A percentile compares a stretch with the other conserved stretches of the same genome.
phyloP scores from a whole-genome alignment of 2,113 vertebrate genomes.

The Plotosus lineatus region DNA sequence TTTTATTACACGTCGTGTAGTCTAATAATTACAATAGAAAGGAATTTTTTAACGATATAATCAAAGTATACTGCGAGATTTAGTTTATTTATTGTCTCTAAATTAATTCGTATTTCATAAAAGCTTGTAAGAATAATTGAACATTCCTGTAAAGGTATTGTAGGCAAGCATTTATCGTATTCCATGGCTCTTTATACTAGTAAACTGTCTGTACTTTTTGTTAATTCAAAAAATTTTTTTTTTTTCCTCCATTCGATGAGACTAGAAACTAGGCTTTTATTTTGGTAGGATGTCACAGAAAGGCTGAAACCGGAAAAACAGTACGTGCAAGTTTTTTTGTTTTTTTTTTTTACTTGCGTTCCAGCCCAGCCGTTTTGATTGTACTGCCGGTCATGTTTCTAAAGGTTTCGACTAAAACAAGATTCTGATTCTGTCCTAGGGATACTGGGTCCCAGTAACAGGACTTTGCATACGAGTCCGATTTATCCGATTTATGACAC shows the following conservation, averaged over 20 bases:
- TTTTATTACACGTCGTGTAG: too few relatives aligned
- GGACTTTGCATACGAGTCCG: too few relatives aligned
- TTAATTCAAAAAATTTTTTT: neutral
- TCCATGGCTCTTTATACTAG: neutral
- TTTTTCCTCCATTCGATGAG: neutral
- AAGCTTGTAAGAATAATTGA: neutral
- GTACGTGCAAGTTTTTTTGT: neutral
- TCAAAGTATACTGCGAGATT: neutral
- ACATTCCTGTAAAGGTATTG: neutral
- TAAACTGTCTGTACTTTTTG: neutral
- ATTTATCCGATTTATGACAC: too few relatives aligned
- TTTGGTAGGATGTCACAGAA: neutral
- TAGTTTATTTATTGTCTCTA: neutral
- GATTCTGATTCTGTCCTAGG: too few relatives aligned
- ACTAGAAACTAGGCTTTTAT: constrained; percentile 16
- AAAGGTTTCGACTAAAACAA: too few relatives aligned
- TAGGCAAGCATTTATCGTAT: neutral
- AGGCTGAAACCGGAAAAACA: neutral
- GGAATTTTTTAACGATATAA: neutral
- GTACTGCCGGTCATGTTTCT: too few relatives aligned
- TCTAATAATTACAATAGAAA: neutral
- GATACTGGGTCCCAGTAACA: too few relatives aligned
- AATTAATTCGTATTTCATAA: neutral
- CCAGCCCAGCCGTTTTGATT: too few relatives aligned
- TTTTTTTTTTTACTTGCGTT: neutral